Base-by-base conservation (phyloP, 1,140 invertebrate species). In the Neodiprion lecontei region DNA sequence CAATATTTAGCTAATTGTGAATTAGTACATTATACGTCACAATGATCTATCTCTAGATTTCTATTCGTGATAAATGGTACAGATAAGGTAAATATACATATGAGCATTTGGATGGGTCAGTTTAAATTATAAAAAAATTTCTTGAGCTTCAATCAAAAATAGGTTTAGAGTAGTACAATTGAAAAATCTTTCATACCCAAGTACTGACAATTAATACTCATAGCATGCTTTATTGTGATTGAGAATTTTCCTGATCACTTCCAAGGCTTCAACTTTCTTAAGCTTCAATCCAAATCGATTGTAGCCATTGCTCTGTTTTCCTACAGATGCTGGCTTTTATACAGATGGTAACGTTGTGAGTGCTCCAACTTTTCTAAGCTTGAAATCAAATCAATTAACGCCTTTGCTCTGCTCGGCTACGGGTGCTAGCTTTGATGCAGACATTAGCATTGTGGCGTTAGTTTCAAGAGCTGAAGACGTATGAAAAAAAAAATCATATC, bases 301-400 rank as follows among this genome's bases (percentile, higher is more conserved):
- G 28, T 40, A 40, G 28, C 28, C 28, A 0, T 40, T 40, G 28
- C 28, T 40, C 28, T 40, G 5, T 40, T 40, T 40, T 2, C 2
- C 28, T 5, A 40, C 5, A 40, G 28, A 5, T 40, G 2, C 28
- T 40, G 28, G 28, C 28, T 40, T 40, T 40, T 40, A 0, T 40
- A 40, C 28, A 40, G 28, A 40, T 40, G 28, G 2, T 40, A 40
- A 5, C 28, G 28, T 40, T 40, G 5, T 40, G 28, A 5, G 5
- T 2, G 28, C 28, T 65, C 84, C 83, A 2, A 74, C 53, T 67
- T 84, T 85, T 14, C 80, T 74, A 40, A 85, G 0, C 53, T 82
- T 86, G 75, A 89, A 91, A 4, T 89, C 90, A 77, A 89, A 90
- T 76, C 86, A 80, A 5, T 88, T 90, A 77, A 87, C 89, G 7